Conservation (phyloP, 2,113 vertebrate species). For the Octodon degus region DNA sequence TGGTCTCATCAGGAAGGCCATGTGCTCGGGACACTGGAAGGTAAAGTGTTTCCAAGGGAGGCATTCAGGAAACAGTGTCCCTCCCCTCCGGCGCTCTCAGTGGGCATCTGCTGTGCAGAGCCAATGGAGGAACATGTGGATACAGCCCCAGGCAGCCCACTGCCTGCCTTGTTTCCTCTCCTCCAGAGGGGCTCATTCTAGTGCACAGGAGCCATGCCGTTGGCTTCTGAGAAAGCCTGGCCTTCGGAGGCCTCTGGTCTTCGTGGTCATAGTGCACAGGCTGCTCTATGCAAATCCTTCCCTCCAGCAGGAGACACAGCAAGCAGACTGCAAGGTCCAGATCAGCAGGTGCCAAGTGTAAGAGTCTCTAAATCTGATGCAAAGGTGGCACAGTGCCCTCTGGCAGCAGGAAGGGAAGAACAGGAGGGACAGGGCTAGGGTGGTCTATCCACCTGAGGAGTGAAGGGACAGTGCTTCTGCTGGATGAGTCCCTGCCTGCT, state of each 20-base stretch:
- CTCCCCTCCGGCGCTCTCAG: background rate
- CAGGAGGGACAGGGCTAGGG: background rate
- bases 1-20: background rate
- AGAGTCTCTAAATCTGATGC: background rate
- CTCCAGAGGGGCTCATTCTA: fast-evolving
- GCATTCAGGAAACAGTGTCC: background rate
- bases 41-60: background rate
- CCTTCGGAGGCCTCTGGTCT: fast-evolving
- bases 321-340: background rate
- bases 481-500: background rate
- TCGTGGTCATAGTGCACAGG: background rate
- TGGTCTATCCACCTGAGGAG: background rate
- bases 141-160: background rate
- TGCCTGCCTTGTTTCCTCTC: background rate
- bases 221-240: background rate
- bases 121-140: no score
- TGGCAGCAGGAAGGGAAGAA: background rate
- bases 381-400: background rate
- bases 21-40: background rate
- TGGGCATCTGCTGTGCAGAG: background rate
- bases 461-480: fast-evolving
- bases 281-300: background rate
- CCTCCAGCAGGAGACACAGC: background rate
- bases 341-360: background rate
- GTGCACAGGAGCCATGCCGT: fast-evolving